Evolutionary conservation across 2,797 vertebrate species (phyloP).

Genomic region (Nasua narica): DNA sequence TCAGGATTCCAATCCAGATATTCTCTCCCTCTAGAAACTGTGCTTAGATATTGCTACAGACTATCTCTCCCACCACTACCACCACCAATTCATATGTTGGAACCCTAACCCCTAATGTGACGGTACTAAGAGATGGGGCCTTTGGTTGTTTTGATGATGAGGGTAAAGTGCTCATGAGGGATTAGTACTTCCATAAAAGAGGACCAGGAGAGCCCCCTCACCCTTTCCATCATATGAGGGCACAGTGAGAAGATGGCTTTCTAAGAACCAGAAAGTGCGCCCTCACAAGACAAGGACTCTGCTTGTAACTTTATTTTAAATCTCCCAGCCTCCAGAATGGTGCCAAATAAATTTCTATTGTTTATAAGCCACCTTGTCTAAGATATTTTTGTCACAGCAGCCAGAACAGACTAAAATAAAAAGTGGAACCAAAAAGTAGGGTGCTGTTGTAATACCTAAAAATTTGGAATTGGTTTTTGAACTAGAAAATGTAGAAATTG

Average conservation of each 20-base stretch:
- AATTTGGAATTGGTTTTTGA: not conserved
- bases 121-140: not conserved
- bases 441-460: not conserved
- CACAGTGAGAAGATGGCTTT: not conserved
- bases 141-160: not conserved
- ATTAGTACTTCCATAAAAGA: not conserved
- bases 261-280: not conserved
- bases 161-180: not conserved
- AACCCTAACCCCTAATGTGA: not conserved
- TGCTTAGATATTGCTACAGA: not conserved
- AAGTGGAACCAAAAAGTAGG: not conserved
- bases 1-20: not conserved
- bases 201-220: not conserved
- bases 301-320: not conserved
- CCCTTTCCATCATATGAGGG: not conserved
- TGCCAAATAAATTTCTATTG: not conserved
- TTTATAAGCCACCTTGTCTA: not conserved
- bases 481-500: not conserved
- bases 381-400: not conserved
- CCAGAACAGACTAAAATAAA: not conserved
- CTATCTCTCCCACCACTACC: not conserved
- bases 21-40: not conserved
- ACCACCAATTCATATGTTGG: not conserved
- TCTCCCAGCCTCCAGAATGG: not conserved
- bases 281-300: not conserved